Base-by-base conservation (phyloP, 2,797 vertebrate species). In the Alca torda region DNA sequence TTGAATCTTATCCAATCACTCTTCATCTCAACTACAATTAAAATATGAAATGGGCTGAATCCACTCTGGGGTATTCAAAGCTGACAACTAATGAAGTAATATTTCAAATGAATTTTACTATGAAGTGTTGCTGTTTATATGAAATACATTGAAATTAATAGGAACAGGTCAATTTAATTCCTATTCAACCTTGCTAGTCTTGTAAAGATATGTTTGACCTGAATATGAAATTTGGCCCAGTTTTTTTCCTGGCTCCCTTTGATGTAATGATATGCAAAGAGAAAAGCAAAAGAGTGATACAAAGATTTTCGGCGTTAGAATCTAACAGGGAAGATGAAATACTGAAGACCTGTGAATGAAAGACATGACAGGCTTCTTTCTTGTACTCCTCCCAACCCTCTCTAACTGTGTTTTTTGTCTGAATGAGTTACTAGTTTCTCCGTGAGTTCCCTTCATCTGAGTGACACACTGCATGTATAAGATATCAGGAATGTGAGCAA, bases 1-100 rank as follows among this genome's bases (percentile, higher is more conserved):
- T 74, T 92, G 37, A 87, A 80, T 92, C 56, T 91, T 90, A 91
- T 90, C 72, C 76, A 90, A 74, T 93, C 81, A 60, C 70, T 87
- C 64, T 92, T 93, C 75, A 43, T 79, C 78, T 94, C 83, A 63
- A 23, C 50, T 76, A 73, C 64, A 90, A 69, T 88, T 95, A 83
- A 76, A 95, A 87, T 72, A 70, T 51, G 83, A 83, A 76, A 89
- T 61, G 13, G 59, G 19, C 65, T 85, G 75, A 89, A 95, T 68
- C n/a, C 26, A 72, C 57, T 75, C 20, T 65, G 68, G 28, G 21
- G 76, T 94, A 67, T 65, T 74, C 13, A 13, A 88, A 73, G 65
- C 10, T 11, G 25, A 28, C 57, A 54, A 79, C 79, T 92, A 87
- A 61, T 82, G 70, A 86, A 65, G 35, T 78, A 57, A 17, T 73